Base-by-base conservation (phyloP, 1,140 invertebrate genomes). In the Ostrea edulis region DNA sequence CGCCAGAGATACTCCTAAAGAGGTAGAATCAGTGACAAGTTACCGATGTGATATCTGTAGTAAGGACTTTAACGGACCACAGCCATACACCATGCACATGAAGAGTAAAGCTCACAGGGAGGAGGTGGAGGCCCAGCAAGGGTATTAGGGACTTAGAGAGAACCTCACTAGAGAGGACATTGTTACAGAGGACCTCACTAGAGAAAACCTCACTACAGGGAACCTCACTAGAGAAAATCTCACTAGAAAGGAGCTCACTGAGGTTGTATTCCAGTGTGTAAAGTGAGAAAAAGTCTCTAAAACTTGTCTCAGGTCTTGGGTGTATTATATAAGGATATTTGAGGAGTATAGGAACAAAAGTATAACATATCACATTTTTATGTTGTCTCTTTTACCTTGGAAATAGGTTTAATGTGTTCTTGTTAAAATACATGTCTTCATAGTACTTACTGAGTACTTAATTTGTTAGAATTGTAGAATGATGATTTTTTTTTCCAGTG, bases 61-160 rank as follows among this genome's bases (percentile, higher is more conserved):
- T 22, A 92, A 90, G 71, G 89, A 91, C 17, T 87, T 93, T 17
- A 93, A 93, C 82, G 92, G 92, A 35, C 92, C 92, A 14, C 88
- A 91, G 51, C 92, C 92, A 4, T 93, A 90, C 84, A 44, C 84
- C 4, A 91, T 86, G 12, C 92, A 93, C 87, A 88, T 92, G 87
- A 90, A 88, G 20, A 93, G 92, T 87, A 92, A 92, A 68, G 90
- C 91, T 9, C 92, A 93, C 55, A 89, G 89, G 82, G 92, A 93
- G 17, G 91, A 90, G 65, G 82, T 93, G 11, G 91, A 89, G 29
- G 85, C 86, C 12, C 88, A 87, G 54, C 84, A 71, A 51, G 77
- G 53, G 29, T 85, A 53, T 17, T 55, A 84, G 22, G 51, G 17
- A 4, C 11, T 14, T 8, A 17, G 53, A 85, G n/a, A 11, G 65